Evolutionary conservation across 2,797 vertebrate species (phyloP), one percentile per base, ranked within the genome.

Genomic region (Manis crassicaudata): DNA sequence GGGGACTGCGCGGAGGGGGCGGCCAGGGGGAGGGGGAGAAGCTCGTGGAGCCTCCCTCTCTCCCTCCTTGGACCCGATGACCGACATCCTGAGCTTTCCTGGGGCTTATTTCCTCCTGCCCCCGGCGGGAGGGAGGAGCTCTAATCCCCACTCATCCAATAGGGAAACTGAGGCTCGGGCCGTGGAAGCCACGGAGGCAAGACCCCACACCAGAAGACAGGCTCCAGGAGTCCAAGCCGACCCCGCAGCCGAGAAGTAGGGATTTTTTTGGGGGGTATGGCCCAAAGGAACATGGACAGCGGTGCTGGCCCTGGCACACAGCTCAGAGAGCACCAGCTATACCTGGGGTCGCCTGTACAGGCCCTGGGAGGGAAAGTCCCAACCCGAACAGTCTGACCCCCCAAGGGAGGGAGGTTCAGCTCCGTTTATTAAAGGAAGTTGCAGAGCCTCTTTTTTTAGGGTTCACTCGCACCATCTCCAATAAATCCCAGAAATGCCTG

Each of bases 141-240:
- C 43, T 46, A 4, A 12, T 5, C 11, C 32, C 58, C 50, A n/a
- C 68, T 35, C 1, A 11, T 54, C 83, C 29, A 90, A 25, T 4
- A 8, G 86, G 82, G 96, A 96, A 94, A 94, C 80, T 76, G 97
- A 97, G 94, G 93, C 89, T 11, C 18, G 2, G 23, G 14, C 11
- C 7, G 17, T 1, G 14, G 21, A 60, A 60, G 25, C 32, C 50
- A 6, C 35, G 7, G 79, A 56, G 6, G 23, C 14, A 29, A 12
- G 35, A 35, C 56, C 68, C 63, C 37, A 6, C 17, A 2, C 29
- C 46, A 14, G 25, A 21, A 3, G 3, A 62, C 12, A 68, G 7
- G 73, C 46, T 82, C 87, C 18, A 0, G 29, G 37, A 35, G 58
- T 80, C 32, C 29, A 58, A 43, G 60, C 25, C 54, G 17, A 16